Conservation (phyloP, 2,888 invertebrate species). For the Pterobdella sp. region DNA sequence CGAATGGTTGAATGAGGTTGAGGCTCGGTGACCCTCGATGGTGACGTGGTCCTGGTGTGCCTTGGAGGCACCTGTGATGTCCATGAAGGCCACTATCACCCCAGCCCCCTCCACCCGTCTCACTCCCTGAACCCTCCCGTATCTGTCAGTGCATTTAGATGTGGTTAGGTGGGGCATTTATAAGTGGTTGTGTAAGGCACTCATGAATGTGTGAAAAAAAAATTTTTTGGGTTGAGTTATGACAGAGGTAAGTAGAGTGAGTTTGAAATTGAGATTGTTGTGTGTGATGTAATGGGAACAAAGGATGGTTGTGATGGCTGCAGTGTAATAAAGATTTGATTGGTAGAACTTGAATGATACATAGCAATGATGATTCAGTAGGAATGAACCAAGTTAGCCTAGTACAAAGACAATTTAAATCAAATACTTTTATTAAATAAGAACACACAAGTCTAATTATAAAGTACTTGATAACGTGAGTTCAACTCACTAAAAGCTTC, state of each 20-base stretch:
- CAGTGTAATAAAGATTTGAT: too few species aligned
- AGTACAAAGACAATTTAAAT: too few species aligned
- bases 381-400: too few species aligned
- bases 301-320: too few species aligned
- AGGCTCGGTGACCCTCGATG: not conserved
- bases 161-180: not conserved
- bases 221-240: not conserved
- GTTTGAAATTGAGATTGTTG: not conserved
- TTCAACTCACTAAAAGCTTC: too few species aligned
- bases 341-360: too few species aligned
- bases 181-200: not conserved
- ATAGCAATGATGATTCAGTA: too few species aligned
- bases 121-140: not conserved
- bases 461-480: too few species aligned
- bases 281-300: not conserved
- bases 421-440: too few species aligned
- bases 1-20: not conserved
- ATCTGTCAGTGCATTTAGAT: not conserved
- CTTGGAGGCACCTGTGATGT: not conserved
- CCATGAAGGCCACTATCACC: not conserved
- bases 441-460: too few species aligned
- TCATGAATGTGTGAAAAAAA: too few species aligned
- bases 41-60: not conserved
- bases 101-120: not conserved
- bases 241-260: not conserved